Percentiles rank a stretch among this genome's conserved stretches.
These are phyloP conservation scores for Bovichtus variegatus DNA, from an alignment of 2,797 vertebrate genomes.

Conservation along the genomic window DNA sequence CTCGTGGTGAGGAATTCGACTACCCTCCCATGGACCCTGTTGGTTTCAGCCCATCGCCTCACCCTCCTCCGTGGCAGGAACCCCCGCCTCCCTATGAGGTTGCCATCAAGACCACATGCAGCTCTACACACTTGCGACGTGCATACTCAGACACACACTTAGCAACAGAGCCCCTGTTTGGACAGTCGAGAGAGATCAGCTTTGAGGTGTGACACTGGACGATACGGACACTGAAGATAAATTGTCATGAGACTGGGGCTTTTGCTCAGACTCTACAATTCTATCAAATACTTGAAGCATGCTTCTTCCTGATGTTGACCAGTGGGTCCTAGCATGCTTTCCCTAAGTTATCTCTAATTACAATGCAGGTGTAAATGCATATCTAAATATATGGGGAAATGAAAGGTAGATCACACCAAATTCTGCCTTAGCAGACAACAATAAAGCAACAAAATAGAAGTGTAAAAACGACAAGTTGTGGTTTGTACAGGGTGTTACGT, in stretches of 20 bases:
- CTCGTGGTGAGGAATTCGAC: constrained; percentile 84
- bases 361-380: background rate
- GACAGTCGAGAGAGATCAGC: constrained; percentile 87
- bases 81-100: constrained; percentile 85
- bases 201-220: constrained; percentile 84
- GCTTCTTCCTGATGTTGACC: constrained; percentile 28
- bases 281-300: constrained; percentile 60
- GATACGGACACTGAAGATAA: background rate
- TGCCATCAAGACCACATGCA: constrained; percentile 88
- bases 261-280: constrained; percentile 3
- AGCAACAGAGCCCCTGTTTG: constrained; percentile 84
- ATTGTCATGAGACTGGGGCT: constrained; percentile 4
- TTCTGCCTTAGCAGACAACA: constrained; percentile 26
- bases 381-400: constrained; percentile 13
- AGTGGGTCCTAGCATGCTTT: constrained; percentile 60
- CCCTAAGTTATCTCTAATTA: constrained; percentile 21
- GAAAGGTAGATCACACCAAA: background rate
- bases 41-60: constrained; percentile 79
- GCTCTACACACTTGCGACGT: constrained; percentile 86
- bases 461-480: background rate
- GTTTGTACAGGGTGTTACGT: background rate
- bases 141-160: constrained; percentile 87
- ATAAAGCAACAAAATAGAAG: constrained; percentile 23
- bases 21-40: constrained; percentile 86
- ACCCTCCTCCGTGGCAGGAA: constrained; percentile 80